Base-by-base conservation (phyloP, 2,113 vertebrate species). In the Grus americana region DNA sequence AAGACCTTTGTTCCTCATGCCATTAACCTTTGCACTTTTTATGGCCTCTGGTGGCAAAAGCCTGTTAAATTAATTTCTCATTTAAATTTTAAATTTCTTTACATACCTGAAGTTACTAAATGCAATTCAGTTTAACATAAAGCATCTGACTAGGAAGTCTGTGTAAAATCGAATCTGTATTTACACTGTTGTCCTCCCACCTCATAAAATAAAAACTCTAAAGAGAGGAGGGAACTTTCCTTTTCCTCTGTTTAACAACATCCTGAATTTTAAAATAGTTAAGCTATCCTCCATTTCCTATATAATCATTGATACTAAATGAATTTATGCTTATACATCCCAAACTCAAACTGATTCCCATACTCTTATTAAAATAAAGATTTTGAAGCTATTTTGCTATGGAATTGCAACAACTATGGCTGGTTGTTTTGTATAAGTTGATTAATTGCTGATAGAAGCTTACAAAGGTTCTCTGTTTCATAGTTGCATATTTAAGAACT, bases 181-280 rank as follows among this genome's bases (percentile, higher is more conserved):
- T 91, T 86, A 42, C 55, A 24, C 38, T 42, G 24, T n/a, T 88
- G 55, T 73, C 52, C 46, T 79, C 23, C 32, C 55, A 71, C 75
- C 38, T 91, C 26, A 4, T 76, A 50, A 95, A 89, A 79, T 36
- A 68, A 61, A 88, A 78, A 36, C 50, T 73, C 58, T 42, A 42
- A 44, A 81, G 49, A 55, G n/a, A 89, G 47, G 38, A 89, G 50
- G 50, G n/a, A 87, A 67, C 89, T 96, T 96, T 71, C 83, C 66
- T 82, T 79, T 97, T 95, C 94, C 94, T 95, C 80, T 91, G 2
- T 93, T 79, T 95, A 95, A 87, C 73, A 87, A 85, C 84, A 95
- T 82, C 80, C 86, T 94, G 86, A 85, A 79, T 54, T 91, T 72
- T 71, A 79, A 82, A 96, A 85, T 30, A 81, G 46, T 79, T 75